Percentiles rank a stretch among this genome's conserved stretches.
These are phyloP conservation scores for Artibeus jamaicensis DNA, from an alignment of 2,797 vertebrate species.

Conservation along the genomic window DNA sequence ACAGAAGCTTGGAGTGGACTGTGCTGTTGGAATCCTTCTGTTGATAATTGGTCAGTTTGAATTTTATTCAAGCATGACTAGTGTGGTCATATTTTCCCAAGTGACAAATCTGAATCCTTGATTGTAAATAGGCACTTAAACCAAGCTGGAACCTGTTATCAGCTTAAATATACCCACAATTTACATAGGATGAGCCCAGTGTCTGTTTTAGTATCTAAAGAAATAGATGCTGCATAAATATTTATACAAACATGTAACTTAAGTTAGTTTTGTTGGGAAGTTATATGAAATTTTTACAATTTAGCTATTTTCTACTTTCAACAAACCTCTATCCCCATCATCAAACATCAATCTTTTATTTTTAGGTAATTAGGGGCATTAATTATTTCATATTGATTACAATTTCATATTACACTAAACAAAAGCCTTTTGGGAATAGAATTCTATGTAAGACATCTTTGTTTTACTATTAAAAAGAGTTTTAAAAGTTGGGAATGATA, in stretches of 20 bases:
- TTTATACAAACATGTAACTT: neutral
- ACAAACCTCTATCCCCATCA: rapidly evolving
- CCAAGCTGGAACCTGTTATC: neutral
- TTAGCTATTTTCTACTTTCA: neutral
- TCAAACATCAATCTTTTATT: neutral
- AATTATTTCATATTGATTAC: neutral
- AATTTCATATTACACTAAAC: neutral
- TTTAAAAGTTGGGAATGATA: neutral
- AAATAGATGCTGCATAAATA: neutral
- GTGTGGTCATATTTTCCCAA: neutral
- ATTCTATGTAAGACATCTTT: neutral
- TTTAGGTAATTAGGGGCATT: neutral
- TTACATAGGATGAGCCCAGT: neutral
- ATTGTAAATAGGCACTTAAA: neutral
- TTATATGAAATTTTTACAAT: neutral
- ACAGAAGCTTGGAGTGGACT: neutral
- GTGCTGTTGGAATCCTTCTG: neutral
- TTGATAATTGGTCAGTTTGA: neutral
- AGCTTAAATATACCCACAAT: neutral
- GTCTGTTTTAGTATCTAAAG: neutral
- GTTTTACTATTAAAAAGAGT: neutral
- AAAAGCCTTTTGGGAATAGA: neutral
- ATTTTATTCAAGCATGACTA: neutral
- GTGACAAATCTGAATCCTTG: neutral
- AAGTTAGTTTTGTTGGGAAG: neutral